These are phyloP conservation scores for Drosophila recens DNA, from an alignment of 2,888 invertebrate genomes.

Conservation along the genomic window DNA sequence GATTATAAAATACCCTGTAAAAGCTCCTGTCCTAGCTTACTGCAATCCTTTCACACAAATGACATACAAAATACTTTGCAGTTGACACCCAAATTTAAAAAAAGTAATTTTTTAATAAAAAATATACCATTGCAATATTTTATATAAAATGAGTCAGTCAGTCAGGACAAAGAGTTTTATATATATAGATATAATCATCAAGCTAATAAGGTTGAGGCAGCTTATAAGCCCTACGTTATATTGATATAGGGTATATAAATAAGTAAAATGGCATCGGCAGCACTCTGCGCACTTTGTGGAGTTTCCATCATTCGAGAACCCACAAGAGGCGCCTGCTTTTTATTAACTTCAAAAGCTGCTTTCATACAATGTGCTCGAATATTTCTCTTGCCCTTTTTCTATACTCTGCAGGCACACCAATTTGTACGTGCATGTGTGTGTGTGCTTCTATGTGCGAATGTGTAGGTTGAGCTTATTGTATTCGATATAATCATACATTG, in stretches of 20 bases:
- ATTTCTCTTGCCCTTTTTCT: constrained; percentile 13
- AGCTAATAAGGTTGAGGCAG: too few species aligned
- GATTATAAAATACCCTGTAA: neutral
- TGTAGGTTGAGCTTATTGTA: constrained; percentile 43
- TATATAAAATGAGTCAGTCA: too few species aligned
- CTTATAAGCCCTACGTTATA: neutral
- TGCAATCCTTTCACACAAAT: neutral
- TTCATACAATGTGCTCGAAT: constrained; percentile 25
- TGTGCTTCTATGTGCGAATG: constrained; percentile 10
- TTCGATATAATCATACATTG: constrained; percentile 70
- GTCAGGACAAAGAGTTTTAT: too few species aligned
- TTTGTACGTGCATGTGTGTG: neutral
- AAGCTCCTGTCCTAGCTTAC: too few species aligned
- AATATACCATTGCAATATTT: too few species aligned
- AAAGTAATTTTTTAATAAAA: too few species aligned
- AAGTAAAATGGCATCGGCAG: constrained; percentile 28
- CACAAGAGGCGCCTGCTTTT: constrained; percentile 36
- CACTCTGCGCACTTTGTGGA: constrained; percentile 40
- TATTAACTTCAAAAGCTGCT: constrained; percentile 63
- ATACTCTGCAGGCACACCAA: constrained; percentile 7
- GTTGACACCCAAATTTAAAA: too few species aligned
- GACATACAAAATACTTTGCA: neutral
- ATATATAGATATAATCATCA: too few species aligned
- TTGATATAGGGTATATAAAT: constrained; percentile 21
- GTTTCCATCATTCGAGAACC: constrained; percentile 15